Conservation (phyloP, 1,140 invertebrate species). For the Zaprionus tsacasi region DNA sequence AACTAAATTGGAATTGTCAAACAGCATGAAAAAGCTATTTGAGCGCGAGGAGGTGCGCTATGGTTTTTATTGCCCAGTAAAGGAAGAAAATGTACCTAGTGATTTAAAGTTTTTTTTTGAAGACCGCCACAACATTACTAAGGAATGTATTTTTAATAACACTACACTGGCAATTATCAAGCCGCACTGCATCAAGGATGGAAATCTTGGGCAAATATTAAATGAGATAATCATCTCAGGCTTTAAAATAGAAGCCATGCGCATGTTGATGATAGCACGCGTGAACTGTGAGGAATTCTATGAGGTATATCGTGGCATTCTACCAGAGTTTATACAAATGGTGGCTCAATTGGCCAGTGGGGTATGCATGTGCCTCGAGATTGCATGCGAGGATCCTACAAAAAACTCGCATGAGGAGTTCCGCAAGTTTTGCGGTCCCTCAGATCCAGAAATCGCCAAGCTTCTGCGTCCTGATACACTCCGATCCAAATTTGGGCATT, state of each 20-base stretch:
- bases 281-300: slow-evolving; percentile 95
- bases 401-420: slow-evolving; percentile 88
- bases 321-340: slow-evolving; percentile 93
- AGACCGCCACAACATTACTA: slow-evolving; percentile 56
- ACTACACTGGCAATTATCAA: slow-evolving; percentile 95
- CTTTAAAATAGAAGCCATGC: slow-evolving; percentile 91
- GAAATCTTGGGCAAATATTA: slow-evolving; percentile 89
- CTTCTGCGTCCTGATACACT: slow-evolving; percentile 93
- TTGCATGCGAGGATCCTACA: slow-evolving; percentile 88
- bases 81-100: slow-evolving; percentile 86
- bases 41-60: slow-evolving; percentile 90
- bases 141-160: slow-evolving; percentile 58
- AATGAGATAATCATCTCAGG: slow-evolving; percentile 89
- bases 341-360: slow-evolving; percentile 92
- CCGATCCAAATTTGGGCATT: slow-evolving; percentile 92
- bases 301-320: slow-evolving; percentile 96
- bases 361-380: slow-evolving; percentile 93
- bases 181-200: slow-evolving; percentile 93
- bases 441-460: slow-evolving; percentile 94
- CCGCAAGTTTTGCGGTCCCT: slow-evolving; percentile 93
- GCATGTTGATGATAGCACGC: slow-evolving; percentile 91
- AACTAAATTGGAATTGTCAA: slow-evolving; percentile 83
- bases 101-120: slow-evolving; percentile 90
- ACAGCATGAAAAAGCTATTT: slow-evolving; percentile 89
- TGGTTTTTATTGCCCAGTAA: slow-evolving; percentile 89